Evolutionary conservation across 1,140 invertebrate genomes (phyloP).

Genomic region (Drosophila orena): DNA sequence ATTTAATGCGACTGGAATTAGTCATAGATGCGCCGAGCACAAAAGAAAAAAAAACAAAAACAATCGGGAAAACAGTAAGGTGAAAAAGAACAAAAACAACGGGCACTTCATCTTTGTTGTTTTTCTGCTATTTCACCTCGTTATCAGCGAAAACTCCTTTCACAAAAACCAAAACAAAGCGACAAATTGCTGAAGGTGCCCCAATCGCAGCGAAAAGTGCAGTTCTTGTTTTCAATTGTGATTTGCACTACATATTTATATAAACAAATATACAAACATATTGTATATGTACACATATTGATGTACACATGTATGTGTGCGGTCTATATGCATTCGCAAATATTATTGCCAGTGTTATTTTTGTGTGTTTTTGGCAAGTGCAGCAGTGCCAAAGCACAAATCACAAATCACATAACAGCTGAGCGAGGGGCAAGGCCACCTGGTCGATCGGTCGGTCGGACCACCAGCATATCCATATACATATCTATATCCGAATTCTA

Average conservation of each 20-base stretch:
- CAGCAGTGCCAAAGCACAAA: slow-evolving; percentile 30
- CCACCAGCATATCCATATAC: too few relatives aligned
- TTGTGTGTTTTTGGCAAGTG: slow-evolving; percentile 58
- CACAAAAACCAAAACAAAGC: not conserved
- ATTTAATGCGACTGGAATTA: slow-evolving; percentile 40
- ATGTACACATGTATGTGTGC: not conserved
- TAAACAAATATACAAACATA: not conserved
- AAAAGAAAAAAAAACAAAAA: not conserved
- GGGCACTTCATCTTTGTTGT: not conserved
- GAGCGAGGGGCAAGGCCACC: slow-evolving; percentile 74
- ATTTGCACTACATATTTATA: not conserved
- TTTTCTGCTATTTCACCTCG: slow-evolving; percentile 42
- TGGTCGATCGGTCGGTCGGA: slow-evolving; percentile 27
- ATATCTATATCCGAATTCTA: slow-evolving; percentile 24
- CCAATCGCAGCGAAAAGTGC: slow-evolving; percentile 1
- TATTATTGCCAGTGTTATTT: slow-evolving; percentile 10
- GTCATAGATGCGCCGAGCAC: slow-evolving; percentile 47
- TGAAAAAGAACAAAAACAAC: slow-evolving; percentile 6
- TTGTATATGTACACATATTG: not conserved
- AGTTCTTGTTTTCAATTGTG: slow-evolving; percentile 9
- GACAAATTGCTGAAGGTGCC: slow-evolving; percentile 22
- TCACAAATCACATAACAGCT: slow-evolving; percentile 74
- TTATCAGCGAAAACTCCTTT: slow-evolving; percentile 46
- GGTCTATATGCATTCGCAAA: not conserved
- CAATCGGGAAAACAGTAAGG: too few relatives aligned